Conservation (phyloP, 2,113 vertebrate genomes). For the Empidonax alnorum region DNA sequence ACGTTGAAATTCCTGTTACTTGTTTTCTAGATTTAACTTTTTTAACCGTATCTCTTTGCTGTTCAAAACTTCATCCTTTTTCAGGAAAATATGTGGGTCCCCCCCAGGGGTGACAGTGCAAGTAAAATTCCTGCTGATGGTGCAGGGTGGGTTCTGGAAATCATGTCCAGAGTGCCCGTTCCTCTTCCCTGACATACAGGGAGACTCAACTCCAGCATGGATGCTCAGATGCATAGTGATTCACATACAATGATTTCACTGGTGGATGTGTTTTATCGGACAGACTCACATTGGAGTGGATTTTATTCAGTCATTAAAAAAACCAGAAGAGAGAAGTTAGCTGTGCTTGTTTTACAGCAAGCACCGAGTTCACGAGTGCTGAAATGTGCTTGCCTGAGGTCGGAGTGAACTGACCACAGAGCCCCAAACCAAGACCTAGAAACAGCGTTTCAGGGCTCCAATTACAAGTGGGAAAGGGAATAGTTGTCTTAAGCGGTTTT, state of each 20-base stretch:
- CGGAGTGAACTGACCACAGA: conserved; percentile 27
- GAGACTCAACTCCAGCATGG: background rate
- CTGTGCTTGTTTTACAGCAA: background rate
- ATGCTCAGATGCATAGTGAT: background rate
- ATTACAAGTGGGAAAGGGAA: conserved; percentile 7
- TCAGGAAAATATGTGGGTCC: background rate
- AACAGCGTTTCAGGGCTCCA: background rate
- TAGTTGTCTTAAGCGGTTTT: conserved; percentile 37
- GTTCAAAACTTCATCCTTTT: background rate
- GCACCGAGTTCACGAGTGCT: background rate
- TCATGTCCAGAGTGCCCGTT: accelerated
- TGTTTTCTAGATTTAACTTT: background rate
- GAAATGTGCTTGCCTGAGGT: conserved; percentile 24
- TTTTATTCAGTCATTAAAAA: background rate
- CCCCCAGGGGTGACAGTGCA: background rate
- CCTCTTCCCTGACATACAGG: background rate
- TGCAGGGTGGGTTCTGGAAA: background rate
- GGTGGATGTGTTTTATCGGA: background rate
- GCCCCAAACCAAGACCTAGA: background rate
- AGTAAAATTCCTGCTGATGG: background rate
- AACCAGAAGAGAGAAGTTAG: background rate
- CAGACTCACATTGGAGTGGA: background rate
- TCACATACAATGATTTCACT: background rate
- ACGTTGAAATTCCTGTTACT: background rate
- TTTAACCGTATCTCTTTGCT: background rate